Conservation (phyloP, 2,113 vertebrate species). For the western clawed frog (Xenopus tropicalis) region UCB_Xtro_10.0 CM004443.2:187478501-187479000, state of each 20-base stretch:
- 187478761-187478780: not conserved
- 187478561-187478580: constrained; percentile 99
- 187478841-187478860: not conserved
- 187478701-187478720: constrained; percentile 52
- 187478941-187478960: no score
- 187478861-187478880: constrained; percentile 4
- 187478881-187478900: constrained; percentile 13
- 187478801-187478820: constrained; percentile 15
- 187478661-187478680: constrained; percentile 36
- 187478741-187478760: constrained; percentile 35
- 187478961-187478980: no score
- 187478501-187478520: constrained; percentile 99
- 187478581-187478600: constrained; percentile 98
- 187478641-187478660: constrained; percentile 55
- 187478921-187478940: no score
- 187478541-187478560: constrained; percentile 99
- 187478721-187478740: constrained; percentile 60
- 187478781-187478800: constrained; percentile 2
- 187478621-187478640: constrained; percentile 64
- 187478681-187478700: not conserved
- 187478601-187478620: constrained; percentile 79
- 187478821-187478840: not conserved
- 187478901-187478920: not conserved
- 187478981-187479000: no score
- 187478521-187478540: constrained; percentile 98